Conservation (phyloP, 64 coral and sea anemone genomes). For the Cladopsammia gracilis region DNA sequence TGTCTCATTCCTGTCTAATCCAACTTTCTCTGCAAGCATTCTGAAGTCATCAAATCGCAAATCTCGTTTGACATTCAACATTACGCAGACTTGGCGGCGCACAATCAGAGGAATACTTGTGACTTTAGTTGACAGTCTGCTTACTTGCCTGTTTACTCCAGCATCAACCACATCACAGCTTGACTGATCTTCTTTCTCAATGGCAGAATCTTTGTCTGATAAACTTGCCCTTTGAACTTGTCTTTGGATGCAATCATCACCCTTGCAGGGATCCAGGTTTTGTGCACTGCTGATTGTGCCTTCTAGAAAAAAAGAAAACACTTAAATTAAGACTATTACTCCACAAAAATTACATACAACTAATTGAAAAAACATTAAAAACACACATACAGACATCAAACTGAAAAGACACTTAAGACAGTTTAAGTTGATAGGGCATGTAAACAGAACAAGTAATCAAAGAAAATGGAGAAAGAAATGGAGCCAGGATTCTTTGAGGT, state of each 20-base stretch:
- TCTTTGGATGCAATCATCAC: not conserved
- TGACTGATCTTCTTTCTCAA: not conserved
- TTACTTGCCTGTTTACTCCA: not conserved
- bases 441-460: too few relatives aligned
- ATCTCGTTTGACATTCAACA: not conserved
- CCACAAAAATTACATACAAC: too few relatives aligned
- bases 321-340: too few relatives aligned
- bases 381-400: not conserved
- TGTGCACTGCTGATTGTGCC: not conserved
- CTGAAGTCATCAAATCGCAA: constrained; percentile 27
- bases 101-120: not conserved
- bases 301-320: not conserved
- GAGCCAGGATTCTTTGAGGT: too few relatives aligned
- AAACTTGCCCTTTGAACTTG: not conserved
- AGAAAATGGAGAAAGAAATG: too few relatives aligned
- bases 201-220: not conserved
- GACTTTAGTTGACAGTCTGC: not conserved
- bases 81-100: not conserved
- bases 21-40: constrained; percentile 36
- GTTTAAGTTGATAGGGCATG: too few relatives aligned
- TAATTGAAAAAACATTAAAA: not conserved
- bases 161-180: not conserved
- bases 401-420: too few relatives aligned
- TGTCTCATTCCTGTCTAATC: not conserved
- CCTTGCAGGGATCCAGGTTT: too few relatives aligned